These are phyloP conservation scores for human (Homo sapiens) DNA, from an alignment of 2,113 vertebrate genomes.

Conservation along the genomic window DNA sequence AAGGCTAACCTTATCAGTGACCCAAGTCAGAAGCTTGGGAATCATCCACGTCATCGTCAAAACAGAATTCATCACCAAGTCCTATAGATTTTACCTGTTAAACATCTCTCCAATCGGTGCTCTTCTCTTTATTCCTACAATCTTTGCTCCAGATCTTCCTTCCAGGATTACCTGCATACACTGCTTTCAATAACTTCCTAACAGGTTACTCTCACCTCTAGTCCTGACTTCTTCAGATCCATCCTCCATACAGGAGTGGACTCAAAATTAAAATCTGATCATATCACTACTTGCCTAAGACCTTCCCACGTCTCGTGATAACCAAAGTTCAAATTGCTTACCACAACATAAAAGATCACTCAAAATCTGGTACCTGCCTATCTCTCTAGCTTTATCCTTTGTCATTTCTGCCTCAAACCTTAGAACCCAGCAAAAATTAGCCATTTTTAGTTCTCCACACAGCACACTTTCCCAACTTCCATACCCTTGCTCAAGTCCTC, in stretches of 20 bases:
- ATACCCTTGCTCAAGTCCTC: background rate
- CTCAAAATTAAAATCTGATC: background rate
- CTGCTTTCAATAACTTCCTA: background rate
- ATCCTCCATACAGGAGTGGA: background rate
- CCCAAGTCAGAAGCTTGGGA: background rate
- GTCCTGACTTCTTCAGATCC: background rate
- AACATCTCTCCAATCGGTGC: background rate
- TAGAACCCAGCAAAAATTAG: background rate
- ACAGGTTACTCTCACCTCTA: background rate
- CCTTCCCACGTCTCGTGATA: background rate
- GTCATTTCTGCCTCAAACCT: background rate
- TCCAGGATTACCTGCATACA: background rate
- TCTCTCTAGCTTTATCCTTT: background rate
- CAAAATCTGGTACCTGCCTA: background rate
- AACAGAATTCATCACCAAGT: background rate
- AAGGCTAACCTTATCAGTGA: no score
- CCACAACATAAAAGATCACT: background rate
- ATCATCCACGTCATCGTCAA: background rate
- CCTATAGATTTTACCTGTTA: background rate
- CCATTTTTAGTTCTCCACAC: background rate
- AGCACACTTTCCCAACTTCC: background rate
- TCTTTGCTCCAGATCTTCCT: background rate
- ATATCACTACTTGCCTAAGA: background rate
- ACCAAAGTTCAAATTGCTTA: slow-evolving; percentile 11
- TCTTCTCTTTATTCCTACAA: background rate